Conservation (phyloP, 2,113 vertebrate genomes). For the Sinocyclocheilus anophthalmus region DNA sequence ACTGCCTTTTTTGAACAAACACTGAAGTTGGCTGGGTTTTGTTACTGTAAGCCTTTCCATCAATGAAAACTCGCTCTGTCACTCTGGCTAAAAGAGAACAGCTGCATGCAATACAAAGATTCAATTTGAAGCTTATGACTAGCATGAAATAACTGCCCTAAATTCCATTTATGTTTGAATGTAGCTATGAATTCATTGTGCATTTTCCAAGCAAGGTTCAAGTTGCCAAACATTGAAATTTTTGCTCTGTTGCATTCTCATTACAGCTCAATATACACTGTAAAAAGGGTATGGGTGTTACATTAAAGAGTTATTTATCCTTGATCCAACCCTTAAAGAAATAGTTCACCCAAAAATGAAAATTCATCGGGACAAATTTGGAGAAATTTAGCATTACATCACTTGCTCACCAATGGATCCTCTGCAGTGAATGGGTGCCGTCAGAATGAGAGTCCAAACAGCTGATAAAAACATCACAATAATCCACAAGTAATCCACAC, state of each 20-base stretch:
- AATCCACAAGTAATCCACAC: too few relatives aligned
- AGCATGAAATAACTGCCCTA: constrained; percentile 22
- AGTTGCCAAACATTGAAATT: too few relatives aligned
- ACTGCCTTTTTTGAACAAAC: constrained; percentile 37
- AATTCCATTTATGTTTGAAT: constrained; percentile 1
- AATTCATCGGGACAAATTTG: too few relatives aligned
- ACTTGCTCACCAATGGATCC: too few relatives aligned
- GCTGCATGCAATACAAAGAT: constrained; percentile 32
- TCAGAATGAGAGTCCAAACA: too few relatives aligned
- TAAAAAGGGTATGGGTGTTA: neutral
- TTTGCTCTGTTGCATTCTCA: neutral
- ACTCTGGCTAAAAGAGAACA: constrained; percentile 21
- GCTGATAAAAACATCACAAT: too few relatives aligned
- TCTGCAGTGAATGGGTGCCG: too few relatives aligned
- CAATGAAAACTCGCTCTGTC: neutral
- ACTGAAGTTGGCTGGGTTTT: constrained; percentile 22
- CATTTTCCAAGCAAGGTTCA: neutral
- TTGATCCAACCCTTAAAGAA: neutral
- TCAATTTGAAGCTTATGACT: constrained; percentile 2
- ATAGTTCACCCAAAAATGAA: too few relatives aligned
- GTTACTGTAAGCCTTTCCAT: constrained; percentile 40
- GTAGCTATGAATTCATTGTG: constrained; percentile 4
- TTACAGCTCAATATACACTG: neutral
- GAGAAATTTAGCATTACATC: too few relatives aligned
- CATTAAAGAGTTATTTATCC: neutral